Conservation (phyloP, 2,797 vertebrate genomes). For the Aselliscus stoliczkanus region DNA sequence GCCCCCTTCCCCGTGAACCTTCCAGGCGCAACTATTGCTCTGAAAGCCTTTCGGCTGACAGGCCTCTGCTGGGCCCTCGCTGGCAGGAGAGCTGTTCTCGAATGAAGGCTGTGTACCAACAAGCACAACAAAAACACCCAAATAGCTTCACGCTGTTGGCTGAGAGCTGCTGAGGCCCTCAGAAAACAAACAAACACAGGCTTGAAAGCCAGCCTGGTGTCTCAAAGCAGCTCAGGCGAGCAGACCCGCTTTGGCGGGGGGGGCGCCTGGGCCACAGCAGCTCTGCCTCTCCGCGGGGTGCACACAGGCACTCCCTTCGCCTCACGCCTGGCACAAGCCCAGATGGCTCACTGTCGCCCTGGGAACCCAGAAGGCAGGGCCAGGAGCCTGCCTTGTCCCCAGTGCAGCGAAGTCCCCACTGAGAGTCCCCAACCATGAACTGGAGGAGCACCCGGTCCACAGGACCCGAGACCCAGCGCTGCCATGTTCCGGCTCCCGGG, state of each 20-base stretch:
- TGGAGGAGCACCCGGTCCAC: no score
- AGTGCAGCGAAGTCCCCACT: rapidly evolving
- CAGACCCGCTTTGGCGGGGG: rapidly evolving
- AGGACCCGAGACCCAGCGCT: neutral
- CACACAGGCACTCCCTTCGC: neutral
- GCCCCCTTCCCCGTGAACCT: rapidly evolving
- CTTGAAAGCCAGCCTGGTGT: neutral
- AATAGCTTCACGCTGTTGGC: neutral
- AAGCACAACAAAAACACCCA: neutral
- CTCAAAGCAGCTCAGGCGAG: neutral
- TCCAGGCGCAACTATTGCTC: rapidly evolving
- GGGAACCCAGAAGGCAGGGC: neutral
- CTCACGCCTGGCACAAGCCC: no score
- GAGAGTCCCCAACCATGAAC: neutral
- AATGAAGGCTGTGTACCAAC: neutral
- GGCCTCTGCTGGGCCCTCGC: neutral
- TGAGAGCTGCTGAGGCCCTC: neutral
- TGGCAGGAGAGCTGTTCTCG: neutral
- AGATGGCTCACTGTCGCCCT: rapidly evolving
- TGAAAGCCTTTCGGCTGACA: rapidly evolving
- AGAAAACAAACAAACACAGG: neutral
- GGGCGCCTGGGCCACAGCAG: neutral
- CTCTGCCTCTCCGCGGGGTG: rapidly evolving
- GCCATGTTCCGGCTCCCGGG: neutral
- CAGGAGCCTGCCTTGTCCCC: rapidly evolving